Base-by-base conservation (phyloP, 2,888 invertebrate species). In the Eupeodes latifasciatus region DNA sequence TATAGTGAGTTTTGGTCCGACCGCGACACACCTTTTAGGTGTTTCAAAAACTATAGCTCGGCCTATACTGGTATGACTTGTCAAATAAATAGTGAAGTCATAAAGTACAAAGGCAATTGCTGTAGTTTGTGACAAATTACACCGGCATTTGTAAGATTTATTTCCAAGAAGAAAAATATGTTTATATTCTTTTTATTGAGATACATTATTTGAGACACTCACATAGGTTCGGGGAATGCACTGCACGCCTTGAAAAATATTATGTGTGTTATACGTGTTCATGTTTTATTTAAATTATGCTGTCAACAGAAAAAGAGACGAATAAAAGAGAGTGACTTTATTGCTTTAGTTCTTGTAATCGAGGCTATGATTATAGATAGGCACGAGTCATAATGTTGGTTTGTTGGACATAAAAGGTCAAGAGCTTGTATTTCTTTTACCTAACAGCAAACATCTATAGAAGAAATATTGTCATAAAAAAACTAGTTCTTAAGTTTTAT, bases 91-190 rank as follows among this genome's bases (percentile, higher is more conserved):
- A 66, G 64, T 81, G 69, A 55, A 67, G 57, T 34, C 57, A 57
- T 85, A 85, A 81, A 81, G 72, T 72, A 72, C 81, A 77, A 66
- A 76, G 59, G 51, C 85, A 85, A 81, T 85, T 81, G 85, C 81
- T 85, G 76, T 47, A 64, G 76, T 76, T 81, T 85, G 81, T 85
- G 85, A 85, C 85, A 85, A 85, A 85, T 85, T 71, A 81, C 81
- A 66, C 84, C 53, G 75, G 47, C 71, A 44, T 44, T 62, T 51
- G 47, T 71, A 81, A 85, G 85, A 85, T 85, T 85, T 85, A 85
- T 85, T 81, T 85, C 76, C 85, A 51, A 51, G 2, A 40, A 40
- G 55, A 80, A 85, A 85, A 64, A 44, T 71, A 47, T 72, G 80
- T 80, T 85, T 85, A 71, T 80, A 40, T 40, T 40, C 40, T 71